phyloP scores from a whole-genome alignment of 23 tunicate genomes.

The Ciona savignyi region DNA sequence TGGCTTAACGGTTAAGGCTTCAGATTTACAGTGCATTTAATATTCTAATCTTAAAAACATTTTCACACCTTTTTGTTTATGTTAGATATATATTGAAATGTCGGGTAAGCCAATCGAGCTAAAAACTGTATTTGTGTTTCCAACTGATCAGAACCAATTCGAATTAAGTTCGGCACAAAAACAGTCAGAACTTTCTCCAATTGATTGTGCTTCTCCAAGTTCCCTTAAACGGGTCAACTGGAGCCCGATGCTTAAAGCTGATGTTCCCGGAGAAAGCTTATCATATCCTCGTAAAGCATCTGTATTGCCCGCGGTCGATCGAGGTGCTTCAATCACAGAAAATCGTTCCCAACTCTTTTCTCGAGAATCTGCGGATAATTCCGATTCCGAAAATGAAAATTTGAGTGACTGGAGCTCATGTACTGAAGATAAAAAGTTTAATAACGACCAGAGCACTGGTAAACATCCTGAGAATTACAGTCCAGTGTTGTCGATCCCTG shows the following conservation, averaged over 20 bases:
- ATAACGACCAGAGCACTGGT: not conserved
- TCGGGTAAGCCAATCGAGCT: too few relatives aligned
- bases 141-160: too few relatives aligned
- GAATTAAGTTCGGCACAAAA: too few relatives aligned
- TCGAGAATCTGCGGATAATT: not conserved
- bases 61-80: too few relatives aligned
- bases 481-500: not conserved
- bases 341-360: not conserved
- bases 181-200: too few relatives aligned
- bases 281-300: not conserved
- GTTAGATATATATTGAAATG: too few relatives aligned
- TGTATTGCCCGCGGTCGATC: not conserved
- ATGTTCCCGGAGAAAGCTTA: not conserved
- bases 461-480: too few relatives aligned
- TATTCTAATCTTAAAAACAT: too few relatives aligned
- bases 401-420: not conserved
- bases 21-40: too few relatives aligned
- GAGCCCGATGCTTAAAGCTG: not conserved
- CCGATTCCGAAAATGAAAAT: not conserved
- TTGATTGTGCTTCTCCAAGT: not conserved
- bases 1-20: too few relatives aligned
- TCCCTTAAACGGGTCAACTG: not conserved
- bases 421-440: not conserved
- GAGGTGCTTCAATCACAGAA: not conserved
- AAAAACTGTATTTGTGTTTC: too few relatives aligned